phyloP scores from a whole-genome alignment of 2,797 vertebrate genomes.

The Neolamprologus multifasciatus region DNA sequence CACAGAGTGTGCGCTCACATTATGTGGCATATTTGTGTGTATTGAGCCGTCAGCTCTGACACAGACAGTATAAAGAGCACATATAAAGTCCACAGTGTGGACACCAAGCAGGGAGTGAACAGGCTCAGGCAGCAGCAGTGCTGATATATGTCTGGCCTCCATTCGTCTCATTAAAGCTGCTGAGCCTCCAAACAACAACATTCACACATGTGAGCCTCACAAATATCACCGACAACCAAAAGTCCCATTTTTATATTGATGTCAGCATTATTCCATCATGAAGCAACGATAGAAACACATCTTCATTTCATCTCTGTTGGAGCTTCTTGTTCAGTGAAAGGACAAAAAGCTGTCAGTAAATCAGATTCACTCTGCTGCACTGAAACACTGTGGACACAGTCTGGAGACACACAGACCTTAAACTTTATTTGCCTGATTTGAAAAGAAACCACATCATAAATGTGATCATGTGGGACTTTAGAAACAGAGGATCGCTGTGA shows the following conservation, averaged over 20 bases:
- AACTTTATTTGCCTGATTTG: neutral
- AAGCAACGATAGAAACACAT: neutral
- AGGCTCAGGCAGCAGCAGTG: neutral
- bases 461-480: neutral
- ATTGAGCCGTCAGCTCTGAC: accelerated
- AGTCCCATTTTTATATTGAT: neutral
- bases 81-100: neutral
- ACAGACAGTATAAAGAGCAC: neutral
- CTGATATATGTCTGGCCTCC: neutral
- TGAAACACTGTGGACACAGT: neutral
- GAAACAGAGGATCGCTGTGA: neutral
- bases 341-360: neutral
- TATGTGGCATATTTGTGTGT: neutral
- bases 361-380: neutral
- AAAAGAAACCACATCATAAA: neutral
- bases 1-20: accelerated
- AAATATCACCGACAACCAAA: neutral
- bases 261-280: neutral
- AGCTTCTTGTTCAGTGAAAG: neutral
- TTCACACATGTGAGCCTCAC: accelerated
- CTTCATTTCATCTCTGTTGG: neutral
- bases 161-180: neutral
- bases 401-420: neutral
- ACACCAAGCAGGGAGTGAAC: accelerated
- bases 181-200: no score